Base-by-base conservation (phyloP, 2,888 invertebrate genomes). In the Apotomis betuletana region DNA sequence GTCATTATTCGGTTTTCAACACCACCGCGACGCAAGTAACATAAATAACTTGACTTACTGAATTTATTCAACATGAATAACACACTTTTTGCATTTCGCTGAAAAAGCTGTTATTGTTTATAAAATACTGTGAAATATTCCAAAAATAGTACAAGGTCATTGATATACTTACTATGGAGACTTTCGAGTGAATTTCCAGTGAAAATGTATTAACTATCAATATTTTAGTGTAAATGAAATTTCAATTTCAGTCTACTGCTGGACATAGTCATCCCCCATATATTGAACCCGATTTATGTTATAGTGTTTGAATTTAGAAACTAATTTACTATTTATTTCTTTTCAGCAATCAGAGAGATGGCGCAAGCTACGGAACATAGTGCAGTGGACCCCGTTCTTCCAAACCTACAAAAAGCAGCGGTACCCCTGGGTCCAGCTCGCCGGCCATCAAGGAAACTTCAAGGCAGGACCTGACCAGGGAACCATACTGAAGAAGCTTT, bases 341-440 rank as follows among this genome's bases (percentile, higher is more conserved):
- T 95, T 96, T 52, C 95, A 98, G 98, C 96, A 96, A 80, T 98
- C 98, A 41, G 97, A 92, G 76, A 85, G 98, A 86, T 99, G 98
- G 98, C 95, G 97, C 76, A 98, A 98, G 89, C 95, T 99, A 59
- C 95, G 98, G 67, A 98, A 97, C 86, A 98, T 98, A 75, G 98
- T 99, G 41, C 98, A 98, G 86, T 98, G 98, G 98, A 98, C 98
- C 59, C 98, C 98, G 55, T 99, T 99, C 94, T 97, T 98, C 87
- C 98, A 98, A 92, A 98, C 97, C 0, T 98, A 98, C 94, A 98
- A 98, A 90, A 98, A 98, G 87, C 97, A 98, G 89, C 94, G 97
- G 80, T 98, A 98, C 91, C 98, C 98, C 69, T 99, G 99, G 99
- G 97, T 99, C 73, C 99, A 99, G 90, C 94, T 99, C 58, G 98